These are phyloP conservation scores for Eremobia ochroleuca DNA, from an alignment of 2,888 invertebrate species.

Conservation along the genomic window DNA sequence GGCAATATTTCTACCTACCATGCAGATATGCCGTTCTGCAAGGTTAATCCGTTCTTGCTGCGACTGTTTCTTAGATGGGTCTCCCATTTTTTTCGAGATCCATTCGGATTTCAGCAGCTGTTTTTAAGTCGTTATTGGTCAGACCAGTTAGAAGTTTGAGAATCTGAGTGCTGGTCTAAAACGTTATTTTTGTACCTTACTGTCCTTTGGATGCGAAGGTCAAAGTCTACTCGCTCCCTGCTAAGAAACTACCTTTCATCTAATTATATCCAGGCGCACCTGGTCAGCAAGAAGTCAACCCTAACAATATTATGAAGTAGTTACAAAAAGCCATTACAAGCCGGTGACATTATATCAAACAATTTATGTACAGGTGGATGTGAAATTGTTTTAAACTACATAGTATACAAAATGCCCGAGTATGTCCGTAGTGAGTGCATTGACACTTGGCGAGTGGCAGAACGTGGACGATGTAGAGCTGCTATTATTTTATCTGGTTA, in stretches of 20 bases:
- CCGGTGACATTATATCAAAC: conserved; percentile 47
- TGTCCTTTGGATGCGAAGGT: not conserved
- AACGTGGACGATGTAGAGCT: conserved; percentile 64
- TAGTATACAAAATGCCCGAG: conserved; percentile 69
- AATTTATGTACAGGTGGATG: conserved; percentile 59
- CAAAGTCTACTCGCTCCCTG: not conserved
- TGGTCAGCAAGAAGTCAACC: not conserved
- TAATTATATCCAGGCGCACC: not conserved
- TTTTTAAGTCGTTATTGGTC: not conserved
- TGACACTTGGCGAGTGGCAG: conserved; percentile 72
- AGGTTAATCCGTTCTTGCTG: not conserved
- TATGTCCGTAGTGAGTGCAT: conserved; percentile 74
- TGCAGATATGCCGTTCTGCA: not conserved
- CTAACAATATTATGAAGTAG: not conserved
- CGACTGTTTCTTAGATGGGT: not conserved
- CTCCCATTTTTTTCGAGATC: not conserved
- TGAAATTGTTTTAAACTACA: conserved; percentile 65
- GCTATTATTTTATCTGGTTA: conserved; percentile 75
- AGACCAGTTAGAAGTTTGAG: not conserved
- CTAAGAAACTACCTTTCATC: not conserved
- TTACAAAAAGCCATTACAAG: conserved; percentile 14
- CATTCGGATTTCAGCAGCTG: not conserved
- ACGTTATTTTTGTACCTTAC: not conserved
- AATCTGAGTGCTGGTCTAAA: not conserved
- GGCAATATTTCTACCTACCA: not conserved